A percentile compares a stretch with the other conserved stretches of the same genome.
phyloP scores from a whole-genome alignment of 1,140 invertebrate species.

The Eciton burchellii region DNA sequence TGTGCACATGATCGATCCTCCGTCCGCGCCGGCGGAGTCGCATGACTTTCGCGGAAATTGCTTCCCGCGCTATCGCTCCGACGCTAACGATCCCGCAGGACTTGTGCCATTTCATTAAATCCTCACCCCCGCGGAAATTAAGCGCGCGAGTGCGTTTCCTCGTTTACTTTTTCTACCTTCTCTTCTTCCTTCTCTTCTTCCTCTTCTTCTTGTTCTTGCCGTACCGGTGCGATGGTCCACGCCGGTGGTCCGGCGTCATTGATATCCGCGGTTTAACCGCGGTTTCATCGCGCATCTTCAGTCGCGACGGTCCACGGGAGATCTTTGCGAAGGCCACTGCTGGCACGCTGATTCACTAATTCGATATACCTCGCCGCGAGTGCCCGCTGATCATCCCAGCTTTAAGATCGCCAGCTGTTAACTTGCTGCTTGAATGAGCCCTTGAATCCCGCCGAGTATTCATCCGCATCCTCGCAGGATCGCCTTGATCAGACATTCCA shows the following conservation, averaged over 20 bases:
- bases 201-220: too few relatives aligned
- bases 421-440: too few relatives aligned
- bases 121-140: conserved; percentile 13
- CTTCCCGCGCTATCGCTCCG: conserved; percentile 3
- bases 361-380: not conserved
- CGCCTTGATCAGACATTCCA: too few relatives aligned
- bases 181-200: too few relatives aligned
- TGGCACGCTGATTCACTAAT: not conserved
- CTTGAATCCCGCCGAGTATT: too few relatives aligned
- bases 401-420: not conserved
- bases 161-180: too few relatives aligned
- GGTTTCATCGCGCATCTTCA: not conserved
- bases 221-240: not conserved
- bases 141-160: not conserved
- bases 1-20: not conserved
- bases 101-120: conserved; percentile 24
- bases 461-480: too few relatives aligned
- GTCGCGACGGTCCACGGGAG: conserved; percentile 1
- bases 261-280: not conserved
- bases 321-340: not conserved
- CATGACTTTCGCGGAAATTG: conserved; percentile 54
- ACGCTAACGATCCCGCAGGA: conserved; percentile 26
- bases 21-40: conserved; percentile 19
- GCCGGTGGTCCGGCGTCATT: conserved; percentile 36
- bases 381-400: not conserved